Base-by-base conservation (phyloP, 2,113 vertebrate species). In the Neotoma lepida region DNA sequence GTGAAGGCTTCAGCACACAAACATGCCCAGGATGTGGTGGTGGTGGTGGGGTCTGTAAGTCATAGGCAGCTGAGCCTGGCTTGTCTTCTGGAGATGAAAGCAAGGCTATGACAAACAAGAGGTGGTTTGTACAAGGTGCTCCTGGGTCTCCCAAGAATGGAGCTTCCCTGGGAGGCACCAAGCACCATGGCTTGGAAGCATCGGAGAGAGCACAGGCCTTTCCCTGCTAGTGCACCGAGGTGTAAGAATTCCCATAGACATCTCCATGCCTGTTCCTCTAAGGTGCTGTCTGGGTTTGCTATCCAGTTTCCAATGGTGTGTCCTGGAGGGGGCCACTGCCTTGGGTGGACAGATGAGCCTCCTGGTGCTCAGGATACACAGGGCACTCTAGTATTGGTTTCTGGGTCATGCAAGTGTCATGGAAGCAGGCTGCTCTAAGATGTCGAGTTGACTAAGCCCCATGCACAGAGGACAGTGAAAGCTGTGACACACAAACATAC, bases 401-500 rank as follows among this genome's bases (percentile, higher is more conserved):
- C 54, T 46, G 63, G 73, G 44, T 46, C 13, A 66, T 6, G 22
- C 54, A 63, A 4, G 5, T n/a, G 33, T 66, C 54, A 28, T 64
- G 30, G 71, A 39, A 28, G 0, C 22, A 22, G 35, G 24, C 18
- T 61, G 28, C 18, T 46, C 12, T 30, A 15, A 9, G 2, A 28
- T 26, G 39, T 26, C n/a, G 0, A 24, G 28, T 28, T 86, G 13
- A 56, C 20, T n/a, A 30, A 81, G 20, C 28, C 22, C 5, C 3
- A 4, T 20, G n/a, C 3, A 1, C 9, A 2, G 30, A 17, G 74
- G 66, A 15, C 3, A 1, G 39, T 7, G 28, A 28, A 24, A 41
- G 58, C 73, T 41, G 3, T 2, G 2, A 8, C 20, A 46, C 28
- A 10, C 0, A 6, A 2, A 13, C 2, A 5, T 0, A 0, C 12